Base-by-base conservation (phyloP, 2,888 invertebrate species). In the Phortica magna region DNA sequence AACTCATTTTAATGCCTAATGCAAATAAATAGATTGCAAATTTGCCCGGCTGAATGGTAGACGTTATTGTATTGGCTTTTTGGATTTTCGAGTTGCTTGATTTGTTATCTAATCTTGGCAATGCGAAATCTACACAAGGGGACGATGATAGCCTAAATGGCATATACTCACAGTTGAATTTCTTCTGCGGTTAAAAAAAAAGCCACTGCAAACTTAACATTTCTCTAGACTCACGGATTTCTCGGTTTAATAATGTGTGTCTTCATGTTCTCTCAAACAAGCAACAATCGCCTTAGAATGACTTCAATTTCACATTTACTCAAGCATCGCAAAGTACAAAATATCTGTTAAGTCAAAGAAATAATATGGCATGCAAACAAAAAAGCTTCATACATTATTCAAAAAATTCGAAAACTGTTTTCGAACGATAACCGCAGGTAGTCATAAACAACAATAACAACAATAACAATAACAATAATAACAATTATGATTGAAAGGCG, bases 11-110 rank as follows among this genome's bases (percentile, higher is more conserved):
- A 76, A 77, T 79, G 78, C 77, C 79, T 76, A 75, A 79, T 79
- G 83, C 83, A 90, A 88, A 87, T 87, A 89, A 86, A 87, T 83
- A 88, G 85, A 87, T 83, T 82, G 82, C 77, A 78, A 78, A 68
- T 74, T 48, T 71, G n/a, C 41, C 22, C n/a, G 41, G n/a, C 19
- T 75, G 19, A 39, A 57, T 7, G 5, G 55, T 48, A 19, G 7
- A 70, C 6, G 31, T 68, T 6, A 31, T 42, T 68, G 65, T 68
- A 43, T 48, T 68, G 17, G 48, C 14, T 67, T 67, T 68, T 43
- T 53, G 53, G 31, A 71, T 71, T 57, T 71, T 53, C 31, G 17
- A 71, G 71, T 57, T 31, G 31, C 14, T 71, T 39, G 55, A 31
- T 53, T 55, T 39, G 42, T 48, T 68, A 19, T n/a, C 43, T 19